Base-by-base conservation (phyloP, 92 coral and sea anemone species). In the Muricea muricata region DNA sequence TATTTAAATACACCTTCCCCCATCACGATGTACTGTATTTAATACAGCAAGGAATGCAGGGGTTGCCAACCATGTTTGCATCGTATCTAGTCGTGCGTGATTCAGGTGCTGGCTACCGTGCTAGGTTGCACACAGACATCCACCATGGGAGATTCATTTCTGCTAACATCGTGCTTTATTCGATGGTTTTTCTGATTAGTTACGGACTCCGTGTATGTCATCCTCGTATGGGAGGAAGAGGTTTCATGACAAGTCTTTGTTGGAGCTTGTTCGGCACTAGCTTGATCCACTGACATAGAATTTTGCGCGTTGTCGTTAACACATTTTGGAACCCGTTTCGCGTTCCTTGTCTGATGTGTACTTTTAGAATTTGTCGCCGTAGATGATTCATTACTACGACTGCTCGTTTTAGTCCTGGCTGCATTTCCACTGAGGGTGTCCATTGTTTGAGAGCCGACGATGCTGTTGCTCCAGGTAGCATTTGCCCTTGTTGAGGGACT, bases 71-170 rank as follows among this genome's bases (percentile, higher is more conserved):
- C n/a, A n/a, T n/a, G n/a, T n/a, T 23, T 17, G 61, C 61, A 54
- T 17, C 20, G 20, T 4, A 17, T 54, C n/a, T 54, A 34, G 80
- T 10, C 63, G 11, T 50, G 11, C 40, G 50, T 20, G 20, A 50
- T 75, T 84, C 69, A 97, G 87, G 91, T 97, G 91, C 99, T 97
- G 33, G 93, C 97, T 33, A 97, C 97, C 7, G 99, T 98, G 73
- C 98, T 97, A 41, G 93, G 99, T 78, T 93, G 99, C n/a, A 97
- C 93, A 78, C 97, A 97, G 30, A 97, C 99, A 71, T 96, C 99
- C 20, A 97, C 98, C 99, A 97, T 93, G 25, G 98, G 98, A 17
- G 98, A 93, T 76, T 97, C 99, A 48, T 93, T 97, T 46, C 97
- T 95, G 18, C 93, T 88, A 32, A 95, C 94, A 81, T 92, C 98